Conservation (phyloP, 2,797 vertebrate genomes). For the Falco naumanni region DNA sequence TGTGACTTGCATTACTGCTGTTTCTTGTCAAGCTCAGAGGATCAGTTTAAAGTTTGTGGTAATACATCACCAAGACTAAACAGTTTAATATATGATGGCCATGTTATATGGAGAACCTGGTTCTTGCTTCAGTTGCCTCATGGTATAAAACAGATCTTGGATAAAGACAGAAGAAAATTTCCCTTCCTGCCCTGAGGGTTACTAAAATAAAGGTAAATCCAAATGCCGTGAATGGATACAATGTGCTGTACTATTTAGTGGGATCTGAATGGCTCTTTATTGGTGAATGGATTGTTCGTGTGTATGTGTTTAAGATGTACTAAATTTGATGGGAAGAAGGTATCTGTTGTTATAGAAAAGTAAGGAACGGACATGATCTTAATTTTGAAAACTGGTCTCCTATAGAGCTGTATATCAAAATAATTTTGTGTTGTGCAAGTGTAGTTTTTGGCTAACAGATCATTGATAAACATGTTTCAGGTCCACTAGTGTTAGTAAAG, state of each 20-base stretch:
- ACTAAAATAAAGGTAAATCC: background rate
- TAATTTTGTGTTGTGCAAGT: background rate
- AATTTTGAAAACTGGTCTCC: background rate
- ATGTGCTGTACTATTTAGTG: background rate
- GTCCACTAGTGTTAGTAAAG: background rate
- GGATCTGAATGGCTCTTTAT: background rate
- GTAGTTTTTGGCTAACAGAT: background rate
- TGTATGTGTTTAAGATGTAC: background rate
- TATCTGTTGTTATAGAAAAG: background rate
- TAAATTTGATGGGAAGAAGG: background rate
- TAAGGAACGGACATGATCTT: background rate
- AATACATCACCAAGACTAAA: background rate
- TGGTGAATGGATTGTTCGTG: background rate
- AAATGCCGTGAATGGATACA: background rate
- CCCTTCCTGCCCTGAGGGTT: background rate
- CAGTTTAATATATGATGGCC: background rate
- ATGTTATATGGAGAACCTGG: background rate
- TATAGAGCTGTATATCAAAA: background rate
- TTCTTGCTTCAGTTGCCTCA: background rate
- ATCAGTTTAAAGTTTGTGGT: background rate
- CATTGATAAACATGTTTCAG: background rate
- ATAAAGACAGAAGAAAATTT: background rate
- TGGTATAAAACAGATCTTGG: background rate
- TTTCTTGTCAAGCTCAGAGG: background rate
- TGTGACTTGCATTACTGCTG: background rate